A percentile compares a stretch with the other conserved stretches of the same genome.
These are phyloP conservation scores for Epinotia bilunana DNA, from an alignment of 2,888 invertebrate species.

Conservation along the genomic window DNA sequence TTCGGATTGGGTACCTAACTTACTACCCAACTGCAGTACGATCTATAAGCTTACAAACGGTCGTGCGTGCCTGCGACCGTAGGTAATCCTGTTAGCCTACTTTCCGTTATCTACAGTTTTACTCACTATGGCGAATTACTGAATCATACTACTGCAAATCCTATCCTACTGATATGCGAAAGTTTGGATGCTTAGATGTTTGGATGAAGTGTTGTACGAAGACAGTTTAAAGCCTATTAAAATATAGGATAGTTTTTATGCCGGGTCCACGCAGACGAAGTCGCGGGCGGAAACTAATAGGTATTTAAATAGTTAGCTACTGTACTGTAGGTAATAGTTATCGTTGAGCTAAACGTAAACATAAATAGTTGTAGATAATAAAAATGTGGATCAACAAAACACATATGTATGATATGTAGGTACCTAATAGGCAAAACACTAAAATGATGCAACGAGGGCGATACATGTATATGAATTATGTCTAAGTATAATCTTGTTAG, in stretches of 20 bases:
- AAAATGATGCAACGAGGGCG: neutral
- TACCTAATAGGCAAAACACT: neutral
- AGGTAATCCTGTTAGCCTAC: constrained; percentile 76
- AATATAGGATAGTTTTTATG: too few relatives aligned
- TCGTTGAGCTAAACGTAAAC: neutral
- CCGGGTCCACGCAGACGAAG: too few relatives aligned
- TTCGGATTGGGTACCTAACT: neutral
- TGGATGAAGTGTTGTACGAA: too few relatives aligned
- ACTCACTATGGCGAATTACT: constrained; percentile 46
- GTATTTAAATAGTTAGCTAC: too few relatives aligned
- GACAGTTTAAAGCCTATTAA: too few relatives aligned
- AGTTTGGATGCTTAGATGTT: too few relatives aligned
- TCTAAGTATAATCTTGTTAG: too few relatives aligned
- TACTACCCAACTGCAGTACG: neutral
- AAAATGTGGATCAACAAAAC: neutral
- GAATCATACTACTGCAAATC: constrained; percentile 27
- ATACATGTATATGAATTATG: neutral
- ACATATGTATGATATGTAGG: too few relatives aligned
- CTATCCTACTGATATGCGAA: too few relatives aligned
- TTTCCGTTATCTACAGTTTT: constrained; percentile 66
- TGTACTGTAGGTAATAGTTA: constrained; percentile 18
- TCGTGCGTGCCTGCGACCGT: constrained; percentile 56
- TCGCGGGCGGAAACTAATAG: neutral
- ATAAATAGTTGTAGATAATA: constrained; percentile 16
- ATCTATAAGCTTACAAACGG: constrained; percentile 50